Evolutionary conservation across 2,888 invertebrate genomes (phyloP).

Genomic region (Scaptomyza reducta): DNA sequence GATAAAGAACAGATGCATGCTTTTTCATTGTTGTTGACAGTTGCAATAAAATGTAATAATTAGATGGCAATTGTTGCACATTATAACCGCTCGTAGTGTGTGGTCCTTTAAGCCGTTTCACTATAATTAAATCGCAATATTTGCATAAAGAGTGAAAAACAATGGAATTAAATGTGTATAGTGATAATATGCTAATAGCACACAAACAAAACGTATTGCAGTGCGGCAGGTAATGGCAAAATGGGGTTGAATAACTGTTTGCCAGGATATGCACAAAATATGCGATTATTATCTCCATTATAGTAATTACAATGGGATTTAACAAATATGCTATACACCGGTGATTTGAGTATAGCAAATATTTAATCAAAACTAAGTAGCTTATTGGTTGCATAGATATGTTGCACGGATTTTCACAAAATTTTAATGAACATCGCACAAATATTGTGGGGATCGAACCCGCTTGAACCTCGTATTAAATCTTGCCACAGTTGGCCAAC

Average conservation of each 20-base stretch:
- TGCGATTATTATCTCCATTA: neutral
- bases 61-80: neutral
- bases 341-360: no score
- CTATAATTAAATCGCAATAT: neutral
- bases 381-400: neutral
- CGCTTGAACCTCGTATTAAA: neutral
- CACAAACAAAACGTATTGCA: no score
- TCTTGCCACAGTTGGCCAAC: constrained; percentile 7
- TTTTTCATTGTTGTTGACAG: neutral
- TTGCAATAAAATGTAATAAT: neutral
- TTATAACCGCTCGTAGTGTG: neutral
- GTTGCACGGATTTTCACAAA: neutral
- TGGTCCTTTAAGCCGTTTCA: neutral
- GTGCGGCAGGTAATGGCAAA: no score
- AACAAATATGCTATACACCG: no score
- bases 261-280: no score
- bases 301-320: neutral
- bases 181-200: neutral
- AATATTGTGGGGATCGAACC: no score
- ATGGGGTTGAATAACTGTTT: no score
- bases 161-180: neutral
- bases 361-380: no score
- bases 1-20: no score
- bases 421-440: neutral
- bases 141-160: neutral